Base-by-base conservation (phyloP, 2,888 invertebrate genomes). In the Harpalus rufipes region DNA sequence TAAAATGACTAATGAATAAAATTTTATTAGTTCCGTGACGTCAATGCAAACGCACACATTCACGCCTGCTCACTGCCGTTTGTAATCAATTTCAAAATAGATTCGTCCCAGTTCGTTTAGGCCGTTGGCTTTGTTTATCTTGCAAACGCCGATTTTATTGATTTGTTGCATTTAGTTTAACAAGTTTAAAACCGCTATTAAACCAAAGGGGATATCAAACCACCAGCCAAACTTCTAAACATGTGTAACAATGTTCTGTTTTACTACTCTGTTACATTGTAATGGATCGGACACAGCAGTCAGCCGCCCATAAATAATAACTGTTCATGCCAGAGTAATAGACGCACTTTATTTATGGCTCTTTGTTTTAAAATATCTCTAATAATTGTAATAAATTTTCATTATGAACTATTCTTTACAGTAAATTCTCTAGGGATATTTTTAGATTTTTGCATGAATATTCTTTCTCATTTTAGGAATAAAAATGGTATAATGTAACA, bases 31-130 rank as follows among this genome's bases (percentile, higher is more conserved):
- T 25, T 63, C 51, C 65, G 84, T 74, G 84, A 84, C 84, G 84
- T 84, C 84, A 76, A 78, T 84, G 63, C 59, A 63, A 44, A 84
- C 76, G n/a, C 63, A 14, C 84, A 78, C 78, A 65, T 78, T 44
- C 76, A 41, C 76, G 61, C 76, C 25, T 84, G 63, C 61, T 41
- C 21, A 58, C 14, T 74, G 76, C 83, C 61, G 41, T 44, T 65
- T 84, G 65, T 44, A 84, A 84, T 84, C 84, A 65, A 84, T 84
- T 84, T 78, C 32, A 84, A 84, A 84, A 84, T 78, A 78, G 74
- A 78, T 78, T 41, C 58, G 78, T 56, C 58, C 78, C 58, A 58
- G 58, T 78, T 78, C 74, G 51, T 74, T 74, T 74, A 51, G 74
- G 74, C 44, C 74, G 51, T 74, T 74, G 74, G 74, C 74, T 74